Conservation (phyloP, 2,797 vertebrate genomes). For the Hyperoplus immaculatus region DNA sequence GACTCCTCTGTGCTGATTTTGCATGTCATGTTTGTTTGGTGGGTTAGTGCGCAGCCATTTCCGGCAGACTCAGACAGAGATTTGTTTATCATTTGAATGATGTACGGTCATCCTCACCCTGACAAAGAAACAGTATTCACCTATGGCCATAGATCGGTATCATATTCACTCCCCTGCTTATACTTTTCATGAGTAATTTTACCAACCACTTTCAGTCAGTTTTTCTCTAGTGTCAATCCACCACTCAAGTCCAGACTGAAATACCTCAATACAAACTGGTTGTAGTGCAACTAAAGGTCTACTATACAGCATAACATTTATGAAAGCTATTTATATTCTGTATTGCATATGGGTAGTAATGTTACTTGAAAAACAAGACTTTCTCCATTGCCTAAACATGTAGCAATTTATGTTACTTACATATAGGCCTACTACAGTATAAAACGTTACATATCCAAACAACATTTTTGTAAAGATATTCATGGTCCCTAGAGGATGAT, state of each 20-base stretch:
- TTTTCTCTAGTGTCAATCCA: not conserved
- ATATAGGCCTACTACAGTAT: too few relatives aligned
- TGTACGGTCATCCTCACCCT: not conserved
- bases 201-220: not conserved
- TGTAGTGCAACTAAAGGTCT: not conserved
- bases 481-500: not conserved
- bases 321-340: too few relatives aligned
- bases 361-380: too few relatives aligned
- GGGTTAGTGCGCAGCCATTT: slow-evolving; percentile 20
- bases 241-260: not conserved
- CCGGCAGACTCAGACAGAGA: slow-evolving; percentile 14
- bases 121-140: slow-evolving; percentile 32
- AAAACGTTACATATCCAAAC: too few relatives aligned
- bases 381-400: too few relatives aligned
- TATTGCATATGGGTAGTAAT: too few relatives aligned
- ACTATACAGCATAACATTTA: too few relatives aligned
- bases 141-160: too few relatives aligned
- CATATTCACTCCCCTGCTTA: too few relatives aligned
- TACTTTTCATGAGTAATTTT: not conserved
- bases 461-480: not conserved
- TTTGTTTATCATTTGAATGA: slow-evolving; percentile 81
- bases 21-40: slow-evolving; percentile 45
- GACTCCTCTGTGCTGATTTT: slow-evolving; percentile 34
- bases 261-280: not conserved
- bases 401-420: too few relatives aligned